phyloP scores from a whole-genome alignment of 2,888 invertebrate genomes.

The Spilosoma lubricipeda region DNA sequence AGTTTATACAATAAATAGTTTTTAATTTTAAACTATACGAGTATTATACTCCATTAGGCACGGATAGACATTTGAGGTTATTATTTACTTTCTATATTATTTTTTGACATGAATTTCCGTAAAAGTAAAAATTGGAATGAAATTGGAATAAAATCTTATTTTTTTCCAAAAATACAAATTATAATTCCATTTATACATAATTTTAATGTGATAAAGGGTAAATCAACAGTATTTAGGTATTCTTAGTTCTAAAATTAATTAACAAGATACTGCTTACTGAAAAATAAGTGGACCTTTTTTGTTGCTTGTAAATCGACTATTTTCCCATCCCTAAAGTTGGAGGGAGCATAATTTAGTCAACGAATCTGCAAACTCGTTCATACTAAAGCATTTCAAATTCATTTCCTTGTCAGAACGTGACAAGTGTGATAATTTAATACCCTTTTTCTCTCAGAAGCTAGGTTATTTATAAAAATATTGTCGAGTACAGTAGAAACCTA shows the following conservation, averaged over 20 bases:
- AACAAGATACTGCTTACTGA: neutral
- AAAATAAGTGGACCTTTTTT: neutral
- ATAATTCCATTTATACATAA: too few relatives aligned
- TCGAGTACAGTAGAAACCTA: neutral
- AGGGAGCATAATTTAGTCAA: conserved; percentile 21
- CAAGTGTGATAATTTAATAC: conserved; percentile 32
- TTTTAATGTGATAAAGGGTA: too few relatives aligned
- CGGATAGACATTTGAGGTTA: neutral
- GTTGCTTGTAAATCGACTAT: neutral
- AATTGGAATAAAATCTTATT: too few relatives aligned
- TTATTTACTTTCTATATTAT: neutral
- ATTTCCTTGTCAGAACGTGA: conserved; percentile 37
- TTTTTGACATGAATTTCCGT: too few relatives aligned
- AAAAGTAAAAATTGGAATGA: too few relatives aligned
- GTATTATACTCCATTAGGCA: neutral
- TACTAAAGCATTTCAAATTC: conserved; percentile 30
- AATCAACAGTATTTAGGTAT: neutral
- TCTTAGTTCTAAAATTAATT: neutral
- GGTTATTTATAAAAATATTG: conserved; percentile 2
- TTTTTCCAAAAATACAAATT: too few relatives aligned
- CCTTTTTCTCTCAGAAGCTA: conserved; percentile 6
- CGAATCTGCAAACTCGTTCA: conserved; percentile 28
- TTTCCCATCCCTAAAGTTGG: conserved; percentile 25
- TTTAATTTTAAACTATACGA: neutral
- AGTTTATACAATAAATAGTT: neutral